These are phyloP conservation scores for Mus pahari DNA, from an alignment of 2,113 vertebrate species.

Conservation along the genomic window DNA sequence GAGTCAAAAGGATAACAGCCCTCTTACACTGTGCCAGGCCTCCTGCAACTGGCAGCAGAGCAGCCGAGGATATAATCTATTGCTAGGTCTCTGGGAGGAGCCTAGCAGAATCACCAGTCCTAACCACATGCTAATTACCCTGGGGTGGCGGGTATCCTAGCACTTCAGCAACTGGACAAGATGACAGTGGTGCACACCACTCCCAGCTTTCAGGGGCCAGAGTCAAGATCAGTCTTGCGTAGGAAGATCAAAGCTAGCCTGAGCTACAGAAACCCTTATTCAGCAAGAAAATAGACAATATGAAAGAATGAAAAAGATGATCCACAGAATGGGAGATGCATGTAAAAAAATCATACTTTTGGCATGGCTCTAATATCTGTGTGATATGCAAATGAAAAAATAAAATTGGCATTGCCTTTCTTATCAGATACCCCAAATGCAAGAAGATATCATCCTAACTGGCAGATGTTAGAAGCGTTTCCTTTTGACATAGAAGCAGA, in stretches of 20 bases:
- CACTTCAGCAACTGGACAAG: not conserved
- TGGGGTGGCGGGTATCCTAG: too few relatives aligned
- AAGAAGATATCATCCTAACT: slow-evolving; percentile 25
- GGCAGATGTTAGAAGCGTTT: slow-evolving; percentile 22
- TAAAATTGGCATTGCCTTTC: not conserved
- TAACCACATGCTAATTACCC: not conserved
- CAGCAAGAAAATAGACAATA: not conserved
- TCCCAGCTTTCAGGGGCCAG: not conserved
- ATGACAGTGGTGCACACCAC: not conserved
- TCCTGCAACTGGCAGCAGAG: too few relatives aligned
- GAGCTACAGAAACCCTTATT: not conserved
- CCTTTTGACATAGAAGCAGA: not conserved
- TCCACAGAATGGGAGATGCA: not conserved
- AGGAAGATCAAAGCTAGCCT: not conserved
- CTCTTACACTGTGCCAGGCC: too few relatives aligned
- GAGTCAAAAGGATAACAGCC: too few relatives aligned
- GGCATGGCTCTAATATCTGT: not conserved
- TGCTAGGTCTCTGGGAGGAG: too few relatives aligned
- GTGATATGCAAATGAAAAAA: slow-evolving; percentile 35
- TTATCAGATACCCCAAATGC: slow-evolving; percentile 28
- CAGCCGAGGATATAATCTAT: too few relatives aligned
- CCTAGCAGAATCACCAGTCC: too few relatives aligned
- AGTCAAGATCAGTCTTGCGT: not conserved
- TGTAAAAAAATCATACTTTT: slow-evolving; percentile 28
- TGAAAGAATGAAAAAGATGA: slow-evolving; percentile 19